A percentile compares a stretch with the other conserved stretches of the same genome.
Conservation (phyloP, 2,888 invertebrate genomes). For the Cantharis nigra region DNA sequence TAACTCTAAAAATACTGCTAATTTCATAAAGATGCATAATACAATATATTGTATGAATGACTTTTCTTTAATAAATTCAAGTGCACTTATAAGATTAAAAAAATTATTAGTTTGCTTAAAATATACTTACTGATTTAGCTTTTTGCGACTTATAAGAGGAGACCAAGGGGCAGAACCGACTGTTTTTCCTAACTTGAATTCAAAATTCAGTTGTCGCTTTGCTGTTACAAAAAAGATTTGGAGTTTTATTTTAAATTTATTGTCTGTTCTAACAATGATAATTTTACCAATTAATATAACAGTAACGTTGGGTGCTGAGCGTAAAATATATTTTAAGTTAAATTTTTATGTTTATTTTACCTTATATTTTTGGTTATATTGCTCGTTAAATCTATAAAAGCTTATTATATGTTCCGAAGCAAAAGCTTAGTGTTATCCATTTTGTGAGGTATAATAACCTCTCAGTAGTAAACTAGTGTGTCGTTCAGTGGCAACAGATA, state of each 20-base stretch:
- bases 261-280: not conserved
- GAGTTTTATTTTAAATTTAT: not conserved
- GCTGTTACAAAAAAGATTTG: not conserved
- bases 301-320: not conserved
- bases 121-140: too few species aligned
- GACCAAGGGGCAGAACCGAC: not conserved
- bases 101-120: too few species aligned
- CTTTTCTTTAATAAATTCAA: too few species aligned
- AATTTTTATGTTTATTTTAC: not conserved
- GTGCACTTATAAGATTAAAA: too few species aligned
- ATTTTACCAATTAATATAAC: not conserved
- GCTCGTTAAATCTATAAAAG: slow-evolving; percentile 1
- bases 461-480: slow-evolving; percentile 7
- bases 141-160: not conserved
- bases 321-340: not conserved
- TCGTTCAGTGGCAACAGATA: slow-evolving; percentile 26
- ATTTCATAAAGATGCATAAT: too few species aligned
- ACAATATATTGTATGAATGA: too few species aligned
- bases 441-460: slow-evolving; percentile 9
- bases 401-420: not conserved
- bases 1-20: too few species aligned
- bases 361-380: not conserved
- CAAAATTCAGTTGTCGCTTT: not conserved
- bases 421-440: slow-evolving; percentile 11
- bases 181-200: not conserved